Base-by-base conservation (phyloP, 2,888 invertebrate genomes). In the Escarpia spicata region DNA sequence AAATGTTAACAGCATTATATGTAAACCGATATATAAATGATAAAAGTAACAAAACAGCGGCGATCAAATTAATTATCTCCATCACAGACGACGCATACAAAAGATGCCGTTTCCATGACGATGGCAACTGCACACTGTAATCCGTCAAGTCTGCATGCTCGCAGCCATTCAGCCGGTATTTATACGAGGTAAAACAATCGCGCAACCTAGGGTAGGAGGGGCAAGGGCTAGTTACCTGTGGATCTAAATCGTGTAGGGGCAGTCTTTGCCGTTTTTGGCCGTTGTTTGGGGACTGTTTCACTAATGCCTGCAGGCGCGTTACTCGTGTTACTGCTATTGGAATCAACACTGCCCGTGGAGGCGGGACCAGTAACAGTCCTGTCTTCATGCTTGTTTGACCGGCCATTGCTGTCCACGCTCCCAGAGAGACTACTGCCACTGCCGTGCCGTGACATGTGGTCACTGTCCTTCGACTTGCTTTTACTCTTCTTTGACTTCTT, bases 131-230 rank as follows among this genome's bases (percentile, higher is more conserved):
- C 75, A 75, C 75, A 26, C 19, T 75, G 75, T 75, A 75, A 75
- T n/a, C 75, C 75, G 75, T 75, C 75, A 26, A 75, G 19, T 75
- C 75, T 75, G 75, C 26, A 75, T 37, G 37, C 37, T 37, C n/a
- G 75, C n/a, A 75, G 75, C 75, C 75, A 75, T 19, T 75, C n/a
- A 75, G 75, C 75, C 26, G n/a, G 75, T 75, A 75, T 19, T 0
- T 75, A 75, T 75, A 75, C 75, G 75, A 75, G 75, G 75, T 75
- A 75, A 75, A 75, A 75, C 75, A 75, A 75, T 75, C 75, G 75
- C 19, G 75, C 75, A 6, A 26, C 75, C 75, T 6, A 26, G 3
- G n/a, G 26, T 26, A n/a, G 75, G 75, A 75, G n/a, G 75, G 75
- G 75, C 52, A 75, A 26, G 75, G 75, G 75, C 75, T 75, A 75